A percentile compares a stretch with the other conserved stretches of the same genome.
phyloP scores from a whole-genome alignment of 2,797 vertebrate species.

The Tachyglossus aculeatus region DNA sequence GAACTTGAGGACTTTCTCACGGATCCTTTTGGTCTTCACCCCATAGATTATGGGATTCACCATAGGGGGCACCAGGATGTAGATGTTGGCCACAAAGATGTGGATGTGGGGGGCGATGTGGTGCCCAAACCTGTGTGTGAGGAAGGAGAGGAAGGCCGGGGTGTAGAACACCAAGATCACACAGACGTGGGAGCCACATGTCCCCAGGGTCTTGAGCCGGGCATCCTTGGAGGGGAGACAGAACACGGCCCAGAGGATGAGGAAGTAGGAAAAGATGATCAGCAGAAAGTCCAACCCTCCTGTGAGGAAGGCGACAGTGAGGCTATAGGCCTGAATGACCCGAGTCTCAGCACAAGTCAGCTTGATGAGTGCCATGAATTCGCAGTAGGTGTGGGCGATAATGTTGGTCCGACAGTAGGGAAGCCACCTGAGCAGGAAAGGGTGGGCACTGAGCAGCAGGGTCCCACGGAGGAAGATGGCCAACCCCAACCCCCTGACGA shows the following conservation, averaged over 20 bases:
- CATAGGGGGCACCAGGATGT: slow-evolving; percentile 54
- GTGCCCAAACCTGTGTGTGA: slow-evolving; percentile 38
- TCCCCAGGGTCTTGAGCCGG: slow-evolving; percentile 66
- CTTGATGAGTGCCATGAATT: slow-evolving; percentile 75
- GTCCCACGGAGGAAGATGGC: neutral
- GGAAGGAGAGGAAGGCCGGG: slow-evolving; percentile 42
- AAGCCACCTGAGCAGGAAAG: slow-evolving; percentile 56
- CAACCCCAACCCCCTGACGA: slow-evolving; percentile 51
- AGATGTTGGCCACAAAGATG: slow-evolving; percentile 41
- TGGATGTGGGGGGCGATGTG: slow-evolving; percentile 40
- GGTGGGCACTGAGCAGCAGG: slow-evolving; percentile 37
- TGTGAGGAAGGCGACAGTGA: slow-evolving; percentile 53
- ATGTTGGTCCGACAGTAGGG: slow-evolving; percentile 49
- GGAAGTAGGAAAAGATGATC: slow-evolving; percentile 67
- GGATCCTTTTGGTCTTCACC: slow-evolving; percentile 55
- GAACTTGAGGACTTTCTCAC: neutral
- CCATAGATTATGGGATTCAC: slow-evolving; percentile 66
- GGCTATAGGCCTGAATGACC: slow-evolving; percentile 68
- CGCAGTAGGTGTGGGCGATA: slow-evolving; percentile 71
- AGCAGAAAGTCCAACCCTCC: slow-evolving; percentile 61
- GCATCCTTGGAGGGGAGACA: slow-evolving; percentile 55
- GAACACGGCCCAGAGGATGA: slow-evolving; percentile 69
- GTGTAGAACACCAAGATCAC: slow-evolving; percentile 68
- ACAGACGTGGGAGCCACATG: slow-evolving; percentile 68
- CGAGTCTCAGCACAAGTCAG: slow-evolving; percentile 62